phyloP scores from a whole-genome alignment of 2,797 vertebrate genomes.

The Trematomus bernacchii region DNA sequence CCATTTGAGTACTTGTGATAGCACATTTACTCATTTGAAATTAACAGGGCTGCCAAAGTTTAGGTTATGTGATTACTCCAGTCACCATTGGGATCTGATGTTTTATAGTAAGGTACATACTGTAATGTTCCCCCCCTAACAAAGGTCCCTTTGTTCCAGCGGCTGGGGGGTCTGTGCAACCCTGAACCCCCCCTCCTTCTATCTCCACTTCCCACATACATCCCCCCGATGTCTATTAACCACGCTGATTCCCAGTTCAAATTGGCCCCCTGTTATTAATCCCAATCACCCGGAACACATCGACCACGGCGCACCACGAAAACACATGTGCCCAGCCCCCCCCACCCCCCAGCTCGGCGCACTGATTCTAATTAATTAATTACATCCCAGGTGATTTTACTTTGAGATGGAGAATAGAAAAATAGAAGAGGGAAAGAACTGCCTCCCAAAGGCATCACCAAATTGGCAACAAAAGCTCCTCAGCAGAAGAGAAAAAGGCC shows the following conservation, averaged over 20 bases:
- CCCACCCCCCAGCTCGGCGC: slow-evolving; percentile 53
- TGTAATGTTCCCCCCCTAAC: slow-evolving; percentile 63
- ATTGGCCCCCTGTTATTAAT: slow-evolving; percentile 87
- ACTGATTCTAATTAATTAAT: slow-evolving; percentile 89
- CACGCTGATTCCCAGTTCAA: slow-evolving; percentile 83
- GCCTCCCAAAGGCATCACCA: slow-evolving; percentile 77
- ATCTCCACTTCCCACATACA: slow-evolving; percentile 24
- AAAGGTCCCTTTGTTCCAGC: slow-evolving; percentile 82
- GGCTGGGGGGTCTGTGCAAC: slow-evolving; percentile 68
- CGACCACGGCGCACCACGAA: slow-evolving; percentile 77
- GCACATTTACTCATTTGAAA: slow-evolving; percentile 51
- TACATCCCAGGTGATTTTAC: slow-evolving; percentile 87
- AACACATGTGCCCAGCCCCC: slow-evolving; percentile 76
- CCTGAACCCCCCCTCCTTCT: slow-evolving; percentile 38
- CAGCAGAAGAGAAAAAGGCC: slow-evolving; percentile 55
- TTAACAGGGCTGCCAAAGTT: slow-evolving; percentile 45
- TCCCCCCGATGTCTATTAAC: slow-evolving; percentile 76
- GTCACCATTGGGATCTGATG: slow-evolving; percentile 55
- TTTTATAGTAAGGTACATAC: slow-evolving; percentile 57
- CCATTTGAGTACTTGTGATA: slow-evolving; percentile 34
- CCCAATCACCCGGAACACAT: slow-evolving; percentile 87
- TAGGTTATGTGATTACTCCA: slow-evolving; percentile 58
- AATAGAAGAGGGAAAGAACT: slow-evolving; percentile 68
- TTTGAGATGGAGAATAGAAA: slow-evolving; percentile 78
- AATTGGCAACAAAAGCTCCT: slow-evolving; percentile 79